A percentile compares a stretch with the other conserved stretches of the same genome.
Evolutionary conservation across 2,113 vertebrate genomes (phyloP).

Genomic region (Lutjanus erythropterus): DNA sequence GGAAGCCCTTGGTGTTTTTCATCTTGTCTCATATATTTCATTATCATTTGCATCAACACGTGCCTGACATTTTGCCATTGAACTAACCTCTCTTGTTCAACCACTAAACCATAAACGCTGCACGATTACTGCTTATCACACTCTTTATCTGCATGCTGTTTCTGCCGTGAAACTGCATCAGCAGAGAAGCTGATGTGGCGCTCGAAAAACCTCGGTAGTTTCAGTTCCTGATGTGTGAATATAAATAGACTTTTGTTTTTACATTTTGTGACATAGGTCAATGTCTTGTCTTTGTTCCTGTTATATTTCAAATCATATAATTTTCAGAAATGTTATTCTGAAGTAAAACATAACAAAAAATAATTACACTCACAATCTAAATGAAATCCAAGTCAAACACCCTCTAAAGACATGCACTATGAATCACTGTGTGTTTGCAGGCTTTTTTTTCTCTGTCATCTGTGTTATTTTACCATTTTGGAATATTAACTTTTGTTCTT

Average conservation of each 20-base stretch:
- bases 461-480: too few species aligned
- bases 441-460: background rate
- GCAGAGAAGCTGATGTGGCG: background rate
- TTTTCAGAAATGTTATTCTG: background rate
- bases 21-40: background rate
- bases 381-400: background rate
- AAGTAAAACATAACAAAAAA: background rate
- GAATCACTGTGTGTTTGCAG: background rate
- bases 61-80: background rate
- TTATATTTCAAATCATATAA: background rate
- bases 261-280: background rate
- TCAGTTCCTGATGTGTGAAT: conserved; percentile 30
- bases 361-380: background rate
- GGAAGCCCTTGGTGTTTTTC: background rate
- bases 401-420: background rate
- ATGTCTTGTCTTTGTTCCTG: background rate
- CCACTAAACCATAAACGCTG: background rate
- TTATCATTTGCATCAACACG: background rate
- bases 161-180: background rate
- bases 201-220: conserved; percentile 1
- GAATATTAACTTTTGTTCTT: background rate
- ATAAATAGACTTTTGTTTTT: conserved; percentile 1
- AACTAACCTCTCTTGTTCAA: background rate
- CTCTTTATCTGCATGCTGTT: background rate
- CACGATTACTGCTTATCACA: background rate